Evolutionary conservation across 2,888 invertebrate genomes (phyloP), one percentile per base, ranked within the genome.

Genomic region (Orchesella flavescens): DNA sequence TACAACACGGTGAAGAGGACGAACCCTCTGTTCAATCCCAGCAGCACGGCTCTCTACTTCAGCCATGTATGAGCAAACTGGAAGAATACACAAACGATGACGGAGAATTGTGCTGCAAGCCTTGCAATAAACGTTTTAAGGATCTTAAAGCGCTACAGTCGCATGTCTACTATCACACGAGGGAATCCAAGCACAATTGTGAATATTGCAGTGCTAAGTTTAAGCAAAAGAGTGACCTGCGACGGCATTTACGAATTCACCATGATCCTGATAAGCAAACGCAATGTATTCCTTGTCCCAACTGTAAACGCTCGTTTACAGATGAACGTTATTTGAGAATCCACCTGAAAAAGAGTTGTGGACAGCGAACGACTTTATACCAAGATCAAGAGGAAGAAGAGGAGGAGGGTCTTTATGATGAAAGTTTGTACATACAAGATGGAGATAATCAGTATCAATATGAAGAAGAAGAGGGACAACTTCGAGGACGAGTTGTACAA

Each of bases 171-270:
- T 85, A 85, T 66, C 85, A 85, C 49, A 66, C 78, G 44, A 53
- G 85, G 7, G 82, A 82, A 23, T 15, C 23, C 10, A 85, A 85
- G 55, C 66, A 84, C 57, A 34, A 46, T 49, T 84, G 84, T 17
- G 61, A 76, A 0, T 44, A 84, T 13, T 84, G 84, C 19, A 77
- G 84, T n/a, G 84, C 80, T 15, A 66, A 53, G 44, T 85, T 85
- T 57, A 85, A 85, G 53, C 85, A 85, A 34, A 76, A 59, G 19
- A 83, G 83, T 43, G 85, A 85, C 44, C 66, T 85, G 13, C 75
- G 80, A 0, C 59, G 85, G 0, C 85, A 85, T 55, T 73, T 76
- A 12, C 17, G 63, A 10, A 80, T 85, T 46, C 83, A 85, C 55
- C 85, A 83, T 57, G 75, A 83, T 21, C 74, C 85, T 4, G 61